A percentile compares a stretch with the other conserved stretches of the same genome.
These are phyloP conservation scores for Zapornia atra DNA, from an alignment of 2,113 vertebrate species.

Conservation along the genomic window DNA sequence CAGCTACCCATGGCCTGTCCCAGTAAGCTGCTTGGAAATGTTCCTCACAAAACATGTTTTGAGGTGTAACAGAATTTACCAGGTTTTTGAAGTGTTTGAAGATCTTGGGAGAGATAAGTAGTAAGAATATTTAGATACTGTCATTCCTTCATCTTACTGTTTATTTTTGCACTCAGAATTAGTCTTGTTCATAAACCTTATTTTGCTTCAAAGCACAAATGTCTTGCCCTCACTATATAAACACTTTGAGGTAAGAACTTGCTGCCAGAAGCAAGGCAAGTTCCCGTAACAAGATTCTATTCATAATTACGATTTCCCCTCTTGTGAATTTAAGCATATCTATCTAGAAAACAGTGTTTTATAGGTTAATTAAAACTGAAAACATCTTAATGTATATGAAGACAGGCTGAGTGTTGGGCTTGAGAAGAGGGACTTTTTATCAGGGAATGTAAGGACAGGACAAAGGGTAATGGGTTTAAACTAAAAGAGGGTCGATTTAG, in stretches of 20 bases:
- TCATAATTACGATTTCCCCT: not conserved
- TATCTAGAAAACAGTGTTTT: not conserved
- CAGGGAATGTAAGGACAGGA: too few species aligned
- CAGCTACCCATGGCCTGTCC: not conserved
- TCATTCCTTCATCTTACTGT: not conserved
- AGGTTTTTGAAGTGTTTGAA: slow-evolving; percentile 13
- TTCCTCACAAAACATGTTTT: not conserved
- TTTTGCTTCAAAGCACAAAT: not conserved
- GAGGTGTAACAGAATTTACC: not conserved
- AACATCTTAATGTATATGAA: not conserved
- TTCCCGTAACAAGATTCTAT: not conserved
- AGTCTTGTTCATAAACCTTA: not conserved
- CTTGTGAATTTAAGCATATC: not conserved
- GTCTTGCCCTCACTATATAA: not conserved
- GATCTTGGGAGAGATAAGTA: not conserved
- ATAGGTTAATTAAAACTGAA: not conserved
- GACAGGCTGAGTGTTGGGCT: too few species aligned
- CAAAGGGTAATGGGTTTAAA: too few species aligned
- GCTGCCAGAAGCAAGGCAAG: not conserved
- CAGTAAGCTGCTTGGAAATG: not conserved
- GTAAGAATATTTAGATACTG: not conserved
- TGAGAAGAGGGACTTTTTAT: too few species aligned
- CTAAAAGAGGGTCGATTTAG: too few species aligned
- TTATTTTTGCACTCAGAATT: slow-evolving; percentile 1
- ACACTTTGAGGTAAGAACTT: not conserved